Base-by-base conservation (phyloP, 2,888 invertebrate genomes). In the Vandiemenella viatica region DNA sequence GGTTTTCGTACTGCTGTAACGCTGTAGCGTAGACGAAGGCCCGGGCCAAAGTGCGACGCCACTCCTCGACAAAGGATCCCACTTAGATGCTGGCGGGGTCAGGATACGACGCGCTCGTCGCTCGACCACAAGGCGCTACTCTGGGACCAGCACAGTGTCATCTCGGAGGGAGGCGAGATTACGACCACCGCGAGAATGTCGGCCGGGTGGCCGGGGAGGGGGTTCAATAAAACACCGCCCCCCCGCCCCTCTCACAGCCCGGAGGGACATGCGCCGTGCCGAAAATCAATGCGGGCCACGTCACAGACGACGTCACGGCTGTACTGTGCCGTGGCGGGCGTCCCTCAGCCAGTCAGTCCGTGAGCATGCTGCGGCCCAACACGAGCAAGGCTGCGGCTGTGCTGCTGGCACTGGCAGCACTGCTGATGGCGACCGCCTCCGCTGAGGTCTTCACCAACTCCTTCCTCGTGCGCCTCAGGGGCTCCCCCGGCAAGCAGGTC, bases 361-460 rank as follows among this genome's bases (percentile, higher is more conserved):
- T 15, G 16, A 15, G n/a, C n/a, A 15, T 15, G n/a, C 7, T 15
- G 10, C 16, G n/a, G 38, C 10, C 32, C 32, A 32, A 13, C 13
- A n/a, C 32, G 13, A n/a, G 32, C 32, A n/a, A 13, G 13, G 32
- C 32, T 10, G 40, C 17, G n/a, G n/a, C n/a, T 15, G 40, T 40
- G 40, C n/a, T 42, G 19, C 42, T 42, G 42, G 40, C 17, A 15
- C 40, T 40, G 40, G 8, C 18, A 17, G 19, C 20, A n/a, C n/a
- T 21, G 20, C 20, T 21, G 42, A 19, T 21, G 2, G n/a, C 42
- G 4, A n/a, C 15, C 19, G 15, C 22, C 42, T n/a, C 1, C 5
- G 42, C 42, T 1, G 42, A 42, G n/a, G 46, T 46, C 46, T 46
- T 22, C 38, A 37, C 37, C 40, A 46, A 46, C 46, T 22, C 37